Conservation (phyloP, 2,888 invertebrate genomes). For the Phorcus lineatus region DNA sequence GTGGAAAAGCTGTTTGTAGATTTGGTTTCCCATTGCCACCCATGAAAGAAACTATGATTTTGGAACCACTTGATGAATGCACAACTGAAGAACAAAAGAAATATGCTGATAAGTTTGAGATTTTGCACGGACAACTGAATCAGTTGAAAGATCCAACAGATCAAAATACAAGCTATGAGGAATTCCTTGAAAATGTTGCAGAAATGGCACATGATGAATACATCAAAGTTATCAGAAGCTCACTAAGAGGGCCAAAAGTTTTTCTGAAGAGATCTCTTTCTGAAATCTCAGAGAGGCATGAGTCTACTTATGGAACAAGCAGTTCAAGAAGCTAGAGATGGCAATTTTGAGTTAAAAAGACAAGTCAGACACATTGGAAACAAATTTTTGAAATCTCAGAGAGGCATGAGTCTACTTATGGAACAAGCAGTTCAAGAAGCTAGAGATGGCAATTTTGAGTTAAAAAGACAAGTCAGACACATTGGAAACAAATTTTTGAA, state of each 20-base stretch:
- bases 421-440: slow-evolving; percentile 44
- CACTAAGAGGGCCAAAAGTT: slow-evolving; percentile 10
- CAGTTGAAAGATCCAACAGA: too few species aligned
- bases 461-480: slow-evolving; percentile 40
- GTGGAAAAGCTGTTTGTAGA: neutral
- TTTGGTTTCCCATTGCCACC: slow-evolving; percentile 13
- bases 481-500: slow-evolving; percentile 58
- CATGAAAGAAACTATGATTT: slow-evolving; percentile 1
- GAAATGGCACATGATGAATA: slow-evolving; percentile 1
- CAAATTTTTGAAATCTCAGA: slow-evolving; percentile 46
- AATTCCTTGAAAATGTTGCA: neutral
- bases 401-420: slow-evolving; percentile 49
- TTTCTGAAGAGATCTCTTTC: slow-evolving; percentile 33
- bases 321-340: too few species aligned
- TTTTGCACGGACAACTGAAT: too few species aligned
- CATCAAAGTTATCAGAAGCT: neutral
- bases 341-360: too few species aligned
- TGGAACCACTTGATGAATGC: neutral
- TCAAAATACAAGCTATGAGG: too few species aligned
- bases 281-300: slow-evolving; percentile 31
- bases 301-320: slow-evolving; percentile 35
- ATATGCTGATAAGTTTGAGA: too few species aligned
- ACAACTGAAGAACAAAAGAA: neutral
- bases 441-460: slow-evolving; percentile 29
- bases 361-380: slow-evolving; percentile 48